Percentiles rank a stretch among this genome's conserved stretches.
These are phyloP conservation scores for Leucania comma DNA, from an alignment of 2,888 invertebrate genomes.

Conservation along the genomic window DNA sequence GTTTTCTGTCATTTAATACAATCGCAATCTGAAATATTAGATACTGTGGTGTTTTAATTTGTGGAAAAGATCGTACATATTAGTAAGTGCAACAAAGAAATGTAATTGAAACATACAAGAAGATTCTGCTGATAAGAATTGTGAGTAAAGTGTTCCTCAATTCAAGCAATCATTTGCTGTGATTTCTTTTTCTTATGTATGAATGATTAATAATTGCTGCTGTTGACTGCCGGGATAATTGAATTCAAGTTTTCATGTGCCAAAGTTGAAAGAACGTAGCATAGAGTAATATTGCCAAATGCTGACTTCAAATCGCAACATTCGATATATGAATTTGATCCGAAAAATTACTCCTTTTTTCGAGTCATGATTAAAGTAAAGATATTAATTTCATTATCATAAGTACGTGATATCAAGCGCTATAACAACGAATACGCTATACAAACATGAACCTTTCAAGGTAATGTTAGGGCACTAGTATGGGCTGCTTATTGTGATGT, in stretches of 20 bases:
- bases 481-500: slow-evolving; percentile 68
- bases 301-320: slow-evolving; percentile 26
- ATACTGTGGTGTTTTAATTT: slow-evolving; percentile 72
- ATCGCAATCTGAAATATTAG: slow-evolving; percentile 79
- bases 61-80: slow-evolving; percentile 72
- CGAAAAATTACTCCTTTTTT: slow-evolving; percentile 59
- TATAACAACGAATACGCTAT: slow-evolving; percentile 64
- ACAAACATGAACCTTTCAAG: slow-evolving; percentile 78
- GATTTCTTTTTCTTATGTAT: slow-evolving; percentile 74
- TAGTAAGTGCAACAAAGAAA: slow-evolving; percentile 74
- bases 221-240: slow-evolving; percentile 34
- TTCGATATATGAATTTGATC: slow-evolving; percentile 49
- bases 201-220: slow-evolving; percentile 46
- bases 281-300: slow-evolving; percentile 18
- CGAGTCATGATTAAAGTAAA: slow-evolving; percentile 39
- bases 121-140: slow-evolving; percentile 69
- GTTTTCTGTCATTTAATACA: slow-evolving; percentile 84
- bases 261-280: slow-evolving; percentile 1
- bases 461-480: slow-evolving; percentile 74
- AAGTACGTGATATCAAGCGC: slow-evolving; percentile 68
- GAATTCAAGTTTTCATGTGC: slow-evolving; percentile 24
- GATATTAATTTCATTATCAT: slow-evolving; percentile 69
- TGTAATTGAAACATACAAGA: slow-evolving; percentile 65
- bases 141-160: slow-evolving; percentile 79
- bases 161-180: slow-evolving; percentile 71